phyloP scores from a whole-genome alignment of 2,888 invertebrate genomes.

The Amphipyra berbera region DNA sequence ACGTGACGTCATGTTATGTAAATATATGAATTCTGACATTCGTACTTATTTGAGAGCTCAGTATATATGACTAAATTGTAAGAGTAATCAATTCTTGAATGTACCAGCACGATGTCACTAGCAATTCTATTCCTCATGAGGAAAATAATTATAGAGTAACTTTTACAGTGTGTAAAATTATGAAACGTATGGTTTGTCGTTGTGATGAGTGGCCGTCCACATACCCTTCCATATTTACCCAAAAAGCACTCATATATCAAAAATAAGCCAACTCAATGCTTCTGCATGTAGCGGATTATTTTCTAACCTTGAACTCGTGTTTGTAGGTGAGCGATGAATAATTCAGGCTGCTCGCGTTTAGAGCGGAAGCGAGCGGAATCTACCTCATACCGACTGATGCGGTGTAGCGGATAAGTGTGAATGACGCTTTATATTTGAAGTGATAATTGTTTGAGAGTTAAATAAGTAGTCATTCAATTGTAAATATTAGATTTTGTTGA shows the following conservation, averaged over 20 bases:
- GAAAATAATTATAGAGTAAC: no score
- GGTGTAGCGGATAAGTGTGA: slow-evolving; percentile 7
- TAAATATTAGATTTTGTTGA: background rate
- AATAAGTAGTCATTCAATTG: background rate
- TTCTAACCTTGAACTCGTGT: slow-evolving; percentile 41
- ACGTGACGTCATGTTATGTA: no score
- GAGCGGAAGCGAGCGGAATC: slow-evolving; percentile 18
- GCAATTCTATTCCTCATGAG: no score
- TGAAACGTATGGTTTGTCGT: no score
- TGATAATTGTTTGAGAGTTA: slow-evolving; percentile 3
- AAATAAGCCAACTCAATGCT: slow-evolving; percentile 9
- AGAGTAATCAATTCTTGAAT: no score
- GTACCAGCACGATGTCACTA: no score
- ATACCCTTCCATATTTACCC: background rate
- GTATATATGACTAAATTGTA: no score
- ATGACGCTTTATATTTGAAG: slow-evolving; percentile 16
- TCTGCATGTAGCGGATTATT: slow-evolving; percentile 30
- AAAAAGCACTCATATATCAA: slow-evolving; percentile 1
- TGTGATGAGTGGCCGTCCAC: background rate
- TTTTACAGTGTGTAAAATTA: no score
- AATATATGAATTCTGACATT: no score
- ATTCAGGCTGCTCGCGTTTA: slow-evolving; percentile 27
- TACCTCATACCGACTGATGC: slow-evolving; percentile 5
- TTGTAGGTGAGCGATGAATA: slow-evolving; percentile 47
- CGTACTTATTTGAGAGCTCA: no score